These are phyloP conservation scores for Carterocephalus palaemon DNA, from an alignment of 2,888 invertebrate genomes.

Conservation along the genomic window DNA sequence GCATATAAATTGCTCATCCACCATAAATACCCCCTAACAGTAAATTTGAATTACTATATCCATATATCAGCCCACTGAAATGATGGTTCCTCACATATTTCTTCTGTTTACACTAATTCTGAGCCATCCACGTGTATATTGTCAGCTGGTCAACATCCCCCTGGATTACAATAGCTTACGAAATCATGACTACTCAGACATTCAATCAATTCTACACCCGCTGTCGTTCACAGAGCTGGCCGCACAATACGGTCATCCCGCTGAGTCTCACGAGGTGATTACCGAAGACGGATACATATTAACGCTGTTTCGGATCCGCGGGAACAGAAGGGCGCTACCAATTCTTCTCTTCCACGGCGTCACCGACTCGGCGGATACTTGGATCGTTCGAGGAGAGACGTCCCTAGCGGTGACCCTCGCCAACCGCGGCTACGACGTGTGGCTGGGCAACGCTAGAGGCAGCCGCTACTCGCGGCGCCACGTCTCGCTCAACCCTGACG, in stretches of 20 bases:
- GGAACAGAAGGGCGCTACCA: constrained; percentile 31
- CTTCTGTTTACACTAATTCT: too few relatives aligned
- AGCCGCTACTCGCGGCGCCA: constrained; percentile 79
- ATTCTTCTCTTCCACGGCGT: constrained; percentile 41
- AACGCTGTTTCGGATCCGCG: constrained; percentile 37
- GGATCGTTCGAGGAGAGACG: constrained; percentile 37
- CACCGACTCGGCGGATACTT: constrained; percentile 38
- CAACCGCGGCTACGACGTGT: constrained; percentile 45
- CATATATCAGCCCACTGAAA: too few relatives aligned
- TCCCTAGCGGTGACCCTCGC: constrained; percentile 39
- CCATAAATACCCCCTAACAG: too few relatives aligned
- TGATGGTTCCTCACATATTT: too few relatives aligned
- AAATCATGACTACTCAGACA: neutral
- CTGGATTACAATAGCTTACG: neutral
- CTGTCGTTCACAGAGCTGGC: constrained; percentile 33
- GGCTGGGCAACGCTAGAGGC: constrained; percentile 70
- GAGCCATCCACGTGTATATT: too few relatives aligned
- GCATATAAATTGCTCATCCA: too few relatives aligned
- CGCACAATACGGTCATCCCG: constrained; percentile 30
- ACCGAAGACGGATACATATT: constrained; percentile 46
- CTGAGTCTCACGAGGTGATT: constrained; percentile 33
- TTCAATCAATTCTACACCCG: neutral
- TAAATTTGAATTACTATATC: too few relatives aligned
- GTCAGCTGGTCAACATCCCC: too few relatives aligned
- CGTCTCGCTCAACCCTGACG: constrained; percentile 44